These are phyloP conservation scores for Columba livia DNA, from an alignment of 2,113 vertebrate species.

Conservation along the genomic window DNA sequence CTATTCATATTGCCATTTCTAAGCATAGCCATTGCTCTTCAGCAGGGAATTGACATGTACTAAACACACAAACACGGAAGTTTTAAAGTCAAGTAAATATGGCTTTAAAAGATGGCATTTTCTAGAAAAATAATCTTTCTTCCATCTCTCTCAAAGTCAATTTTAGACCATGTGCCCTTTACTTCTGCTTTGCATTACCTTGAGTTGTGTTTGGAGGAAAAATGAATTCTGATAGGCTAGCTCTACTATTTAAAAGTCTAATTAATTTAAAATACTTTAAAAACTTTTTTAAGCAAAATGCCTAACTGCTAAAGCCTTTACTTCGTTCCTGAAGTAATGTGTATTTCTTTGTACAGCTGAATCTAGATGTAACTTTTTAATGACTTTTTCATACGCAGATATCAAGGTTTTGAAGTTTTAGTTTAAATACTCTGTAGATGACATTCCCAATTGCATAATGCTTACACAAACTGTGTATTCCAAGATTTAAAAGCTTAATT, in stretches of 20 bases:
- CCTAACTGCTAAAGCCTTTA: conserved; percentile 72
- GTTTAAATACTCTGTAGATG: conserved; percentile 76
- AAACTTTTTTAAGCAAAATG: conserved; percentile 76
- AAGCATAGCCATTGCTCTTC: conserved; percentile 75
- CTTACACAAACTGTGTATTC: conserved; percentile 78
- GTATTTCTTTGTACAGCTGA: conserved; percentile 82
- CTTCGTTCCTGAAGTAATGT: conserved; percentile 75
- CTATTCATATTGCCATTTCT: conserved; percentile 73
- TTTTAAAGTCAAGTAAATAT: conserved; percentile 70
- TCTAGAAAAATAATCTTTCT: conserved; percentile 34
- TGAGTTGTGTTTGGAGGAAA: conserved; percentile 61
- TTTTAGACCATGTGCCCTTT: conserved; percentile 66
- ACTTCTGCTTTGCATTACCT: conserved; percentile 75
- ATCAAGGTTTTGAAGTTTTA: conserved; percentile 79
- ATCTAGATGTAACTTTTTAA: conserved; percentile 78
- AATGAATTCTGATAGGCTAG: conserved; percentile 74
- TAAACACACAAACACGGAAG: conserved; percentile 68
- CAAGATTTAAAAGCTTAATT: conserved; percentile 75
- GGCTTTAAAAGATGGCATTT: conserved; percentile 70
- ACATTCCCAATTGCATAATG: conserved; percentile 79
- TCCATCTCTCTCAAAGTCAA: conserved; percentile 55
- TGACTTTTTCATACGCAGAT: conserved; percentile 76
- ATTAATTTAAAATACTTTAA: conserved; percentile 80
- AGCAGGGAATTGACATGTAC: conserved; percentile 75
- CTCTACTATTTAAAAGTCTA: conserved; percentile 79